Evolutionary conservation across 2,888 invertebrate genomes (phyloP).

Genomic region (Xanthorhoe designata): DNA sequence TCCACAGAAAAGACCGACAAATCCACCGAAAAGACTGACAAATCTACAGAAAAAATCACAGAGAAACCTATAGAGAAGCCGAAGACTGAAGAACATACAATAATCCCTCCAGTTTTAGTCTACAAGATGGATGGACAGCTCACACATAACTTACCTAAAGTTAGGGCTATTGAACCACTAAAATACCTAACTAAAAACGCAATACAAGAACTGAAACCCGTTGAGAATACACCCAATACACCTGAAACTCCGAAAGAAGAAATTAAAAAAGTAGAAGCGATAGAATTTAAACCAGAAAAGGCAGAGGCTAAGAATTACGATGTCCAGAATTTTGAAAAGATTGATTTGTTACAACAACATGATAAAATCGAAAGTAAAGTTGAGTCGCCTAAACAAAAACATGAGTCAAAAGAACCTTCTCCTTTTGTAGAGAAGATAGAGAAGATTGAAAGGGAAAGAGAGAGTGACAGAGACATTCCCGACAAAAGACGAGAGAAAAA

Average conservation of each 20-base stretch:
- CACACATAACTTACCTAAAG: constrained; percentile 54
- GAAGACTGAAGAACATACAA: constrained; percentile 6
- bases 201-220: constrained; percentile 32
- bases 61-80: constrained; percentile 35
- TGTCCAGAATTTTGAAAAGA: constrained; percentile 31
- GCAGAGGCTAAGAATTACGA: constrained; percentile 38
- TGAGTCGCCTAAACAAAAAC: constrained; percentile 38
- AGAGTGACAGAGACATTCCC: constrained; percentile 47
- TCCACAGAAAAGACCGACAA: constrained; percentile 19
- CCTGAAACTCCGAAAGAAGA: constrained; percentile 37
- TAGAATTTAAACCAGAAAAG: constrained; percentile 43
- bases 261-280: constrained; percentile 27
- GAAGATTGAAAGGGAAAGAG: constrained; percentile 31
- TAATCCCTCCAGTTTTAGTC: constrained; percentile 57
- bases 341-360: neutral
- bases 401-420: constrained; percentile 39
- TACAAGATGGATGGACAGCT: constrained; percentile 70
- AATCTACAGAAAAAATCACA: constrained; percentile 45
- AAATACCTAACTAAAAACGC: constrained; percentile 40
- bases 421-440: constrained; percentile 19
- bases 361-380: constrained; percentile 23
- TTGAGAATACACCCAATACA: constrained; percentile 36
- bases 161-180: constrained; percentile 49
- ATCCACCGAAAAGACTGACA: constrained; percentile 38
- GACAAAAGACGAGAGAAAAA: constrained; percentile 57